A percentile compares a stretch with the other conserved stretches of the same genome.
Evolutionary conservation across 2,888 invertebrate genomes (phyloP).

Genomic region (Pyrrhosoma nymphula): DNA sequence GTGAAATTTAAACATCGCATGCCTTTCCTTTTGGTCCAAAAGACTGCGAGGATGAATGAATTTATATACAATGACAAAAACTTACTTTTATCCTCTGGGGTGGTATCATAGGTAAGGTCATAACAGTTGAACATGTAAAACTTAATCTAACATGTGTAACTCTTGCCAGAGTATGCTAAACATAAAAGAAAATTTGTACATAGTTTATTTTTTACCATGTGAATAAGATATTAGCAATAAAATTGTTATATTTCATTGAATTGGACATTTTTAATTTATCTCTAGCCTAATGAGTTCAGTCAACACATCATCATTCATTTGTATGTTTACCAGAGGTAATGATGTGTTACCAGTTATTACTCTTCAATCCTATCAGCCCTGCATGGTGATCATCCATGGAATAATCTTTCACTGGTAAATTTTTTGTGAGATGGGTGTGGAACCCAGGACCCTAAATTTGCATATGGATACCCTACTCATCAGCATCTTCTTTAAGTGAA

Average conservation of each 20-base stretch:
- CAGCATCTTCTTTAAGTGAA: no score
- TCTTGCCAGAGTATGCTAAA: constrained; percentile 72
- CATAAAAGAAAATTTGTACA: constrained; percentile 79
- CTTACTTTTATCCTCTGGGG: constrained; percentile 65
- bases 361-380: no score
- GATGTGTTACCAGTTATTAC: neutral
- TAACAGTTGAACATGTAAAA: constrained; percentile 69
- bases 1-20: constrained; percentile 58
- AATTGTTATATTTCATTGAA: constrained; percentile 80
- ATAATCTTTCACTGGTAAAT: no score
- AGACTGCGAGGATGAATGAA: constrained; percentile 66
- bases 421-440: no score
- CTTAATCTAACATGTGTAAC: constrained; percentile 70
- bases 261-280: constrained; percentile 58
- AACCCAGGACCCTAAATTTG: no score
- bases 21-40: constrained; percentile 67
- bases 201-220: constrained; percentile 86
- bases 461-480: no score
- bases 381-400: no score
- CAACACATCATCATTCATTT: neutral
- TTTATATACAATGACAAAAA: constrained; percentile 65
- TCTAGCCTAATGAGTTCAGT: no score
- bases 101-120: constrained; percentile 74
- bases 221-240: constrained; percentile 84
- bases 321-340: no score